Conservation (phyloP, 2,888 invertebrate species). For the Malacosoma neustria region DNA sequence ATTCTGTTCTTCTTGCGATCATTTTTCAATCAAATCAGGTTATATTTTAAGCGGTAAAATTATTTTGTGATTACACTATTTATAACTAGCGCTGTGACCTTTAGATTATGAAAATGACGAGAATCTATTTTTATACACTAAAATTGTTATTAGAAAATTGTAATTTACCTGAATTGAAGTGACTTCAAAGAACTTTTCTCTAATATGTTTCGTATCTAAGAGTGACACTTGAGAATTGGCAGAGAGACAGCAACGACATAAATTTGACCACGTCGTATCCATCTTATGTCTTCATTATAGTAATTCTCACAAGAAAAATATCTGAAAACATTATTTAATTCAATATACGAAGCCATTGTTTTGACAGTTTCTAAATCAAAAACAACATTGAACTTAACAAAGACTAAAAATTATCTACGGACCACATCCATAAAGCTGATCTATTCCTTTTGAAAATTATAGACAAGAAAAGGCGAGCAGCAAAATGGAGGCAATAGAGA, state of each 20-base stretch:
- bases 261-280: conserved; percentile 44
- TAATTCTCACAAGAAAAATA: conserved; percentile 40
- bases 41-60: conserved; percentile 13
- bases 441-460: conserved; percentile 67
- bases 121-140: not conserved
- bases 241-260: conserved; percentile 64
- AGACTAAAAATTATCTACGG: conserved; percentile 73
- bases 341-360: conserved; percentile 43
- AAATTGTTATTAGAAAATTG: conserved; percentile 2
- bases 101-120: too few relatives aligned
- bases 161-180: conserved; percentile 51
- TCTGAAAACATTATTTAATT: conserved; percentile 45
- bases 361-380: conserved; percentile 54
- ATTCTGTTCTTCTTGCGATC: too few relatives aligned
- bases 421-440: conserved; percentile 68
- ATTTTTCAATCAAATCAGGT: too few relatives aligned
- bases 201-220: conserved; percentile 40
- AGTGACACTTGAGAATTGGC: conserved; percentile 56
- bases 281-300: conserved; percentile 51
- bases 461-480: conserved; percentile 59
- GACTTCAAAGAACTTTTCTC: conserved; percentile 51
- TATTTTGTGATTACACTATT: not conserved
- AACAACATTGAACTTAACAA: conserved; percentile 59
- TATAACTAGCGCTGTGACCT: not conserved
- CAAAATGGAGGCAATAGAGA: conserved; percentile 56